Conservation (phyloP, 2,113 vertebrate genomes). For the Bambusicola thoracicus region DNA sequence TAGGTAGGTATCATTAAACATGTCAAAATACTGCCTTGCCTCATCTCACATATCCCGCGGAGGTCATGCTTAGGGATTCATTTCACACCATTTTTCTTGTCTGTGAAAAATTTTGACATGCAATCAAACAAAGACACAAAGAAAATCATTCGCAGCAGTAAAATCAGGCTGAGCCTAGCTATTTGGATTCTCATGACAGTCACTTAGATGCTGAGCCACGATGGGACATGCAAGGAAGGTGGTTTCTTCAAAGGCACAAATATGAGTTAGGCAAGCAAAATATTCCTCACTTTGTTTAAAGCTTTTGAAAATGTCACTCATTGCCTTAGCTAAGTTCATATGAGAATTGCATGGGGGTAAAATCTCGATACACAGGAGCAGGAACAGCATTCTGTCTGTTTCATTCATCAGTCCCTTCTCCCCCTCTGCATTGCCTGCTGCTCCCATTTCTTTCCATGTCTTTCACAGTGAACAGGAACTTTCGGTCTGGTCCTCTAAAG, state of each 20-base stretch:
- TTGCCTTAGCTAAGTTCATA: neutral
- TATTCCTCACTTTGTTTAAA: neutral
- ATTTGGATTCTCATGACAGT: neutral
- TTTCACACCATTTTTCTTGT: neutral
- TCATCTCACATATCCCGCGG: neutral
- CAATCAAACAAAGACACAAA: neutral
- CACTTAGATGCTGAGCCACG: neutral
- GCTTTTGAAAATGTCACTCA: neutral
- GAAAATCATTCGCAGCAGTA: fast-evolving
- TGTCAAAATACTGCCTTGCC: neutral
- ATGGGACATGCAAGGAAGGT: neutral
- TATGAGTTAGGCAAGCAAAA: neutral
- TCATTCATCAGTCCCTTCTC: neutral
- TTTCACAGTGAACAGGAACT: neutral
- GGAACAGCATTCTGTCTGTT: constrained; percentile 21
- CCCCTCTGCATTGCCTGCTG: constrained; percentile 14
- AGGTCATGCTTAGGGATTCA: neutral
- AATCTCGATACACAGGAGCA: neutral
- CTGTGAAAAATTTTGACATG: neutral
- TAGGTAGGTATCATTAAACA: neutral
- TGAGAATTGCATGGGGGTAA: fast-evolving
- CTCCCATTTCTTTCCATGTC: constrained; percentile 48
- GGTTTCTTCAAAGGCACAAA: neutral
- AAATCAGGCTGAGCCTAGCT: neutral
- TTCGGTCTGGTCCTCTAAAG: neutral